Evolutionary conservation across 2,797 vertebrate genomes (phyloP), one percentile per base, ranked within the genome.

Genomic region (Chrysocyon brachyurus): DNA sequence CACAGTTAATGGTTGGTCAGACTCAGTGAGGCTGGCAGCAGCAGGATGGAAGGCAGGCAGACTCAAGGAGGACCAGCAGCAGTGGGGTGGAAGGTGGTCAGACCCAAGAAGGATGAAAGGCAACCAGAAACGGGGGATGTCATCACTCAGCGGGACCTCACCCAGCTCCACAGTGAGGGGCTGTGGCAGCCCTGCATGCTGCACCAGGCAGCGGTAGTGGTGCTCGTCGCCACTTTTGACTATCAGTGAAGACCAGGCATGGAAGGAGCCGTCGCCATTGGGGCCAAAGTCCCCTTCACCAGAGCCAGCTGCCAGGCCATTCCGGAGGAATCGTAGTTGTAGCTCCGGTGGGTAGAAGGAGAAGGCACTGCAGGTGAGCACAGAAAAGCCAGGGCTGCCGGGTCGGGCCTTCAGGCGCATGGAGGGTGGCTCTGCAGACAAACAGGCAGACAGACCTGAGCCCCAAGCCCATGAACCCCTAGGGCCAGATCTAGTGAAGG

Each of bases 291-390:
- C 75, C 0, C 82, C 31, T 21, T 95, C 81, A 0, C 97, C 96
- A 0, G 93, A 16, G 75, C 95, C 96, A 0, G 46, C 92, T 0
- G 95, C 97, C 54, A 96, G 84, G n/a, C 96, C 97, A 0, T 97
- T 81, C 10, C 90, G 79, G 1, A 96, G 54, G 85, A 98, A 98
- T 0, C n/a, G 85, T 9, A 98, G 70, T 21, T 97, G 90, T 26
- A 98, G 26, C 90, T 98, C 97, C 0, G 97, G 97, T 0, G 98
- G 98, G 83, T 94, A 97, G 92, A 97, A 98, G 94, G 97, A 98
- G 78, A 98, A 98, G 90, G 97, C 98, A 0, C 94, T 97, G 83
- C 98, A 98, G 78, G 96, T 97, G 77, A 98, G 97, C 40, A 92
- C 56, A 0, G 97, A 97, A 24, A 54, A 75, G 92, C 96, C 92